Base-by-base conservation (phyloP, 2,888 invertebrate genomes). In the Rhopalosiphum nymphaeae region DNA sequence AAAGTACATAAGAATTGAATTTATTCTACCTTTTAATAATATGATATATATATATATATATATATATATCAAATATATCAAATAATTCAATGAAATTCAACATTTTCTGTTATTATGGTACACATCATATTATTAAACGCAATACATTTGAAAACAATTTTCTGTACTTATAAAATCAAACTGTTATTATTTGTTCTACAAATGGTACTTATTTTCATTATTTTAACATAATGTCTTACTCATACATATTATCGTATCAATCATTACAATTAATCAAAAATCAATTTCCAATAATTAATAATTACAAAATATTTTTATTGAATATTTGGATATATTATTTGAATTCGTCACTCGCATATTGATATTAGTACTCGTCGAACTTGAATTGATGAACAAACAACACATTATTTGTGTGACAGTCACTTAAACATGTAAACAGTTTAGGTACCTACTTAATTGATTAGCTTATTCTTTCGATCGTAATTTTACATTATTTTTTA, bases 361-460 rank as follows among this genome's bases (percentile, higher is more conserved):
- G 84, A 84, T n/a, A 78, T 16, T 42, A 84, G 42, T 21, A 13
- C 29, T 84, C 53, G 5, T 56, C 53, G 26, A 53, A 56, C 78
- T 91, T 91, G 10, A 91, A 53, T 42, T 78, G 25, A 78, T 53
- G 36, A 26, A 90, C 46, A 67, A 46, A 90, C 25, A 90, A 46
- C 21, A 67, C 49, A 49, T 49, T 78, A 44, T 67, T 21, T 67
- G n/a, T 57, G 10, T 25, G 11, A 49, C 36, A 67, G 7, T 78
- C 21, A 67, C 36, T 36, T 53, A 42, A 49, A 90, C 46, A 61
- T 46, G 10, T 46, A 25, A 61, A 67, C 90, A 67, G n/a, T 90
- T 85, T 36, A 36, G 78, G 36, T 36, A 89, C 29, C 44, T 29
- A 21, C 53, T 21, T 53, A 53, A 53, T 53, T 53, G 21, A 67